phyloP scores from a whole-genome alignment of 2,888 invertebrate species.

The Auanema sp. region DNA sequence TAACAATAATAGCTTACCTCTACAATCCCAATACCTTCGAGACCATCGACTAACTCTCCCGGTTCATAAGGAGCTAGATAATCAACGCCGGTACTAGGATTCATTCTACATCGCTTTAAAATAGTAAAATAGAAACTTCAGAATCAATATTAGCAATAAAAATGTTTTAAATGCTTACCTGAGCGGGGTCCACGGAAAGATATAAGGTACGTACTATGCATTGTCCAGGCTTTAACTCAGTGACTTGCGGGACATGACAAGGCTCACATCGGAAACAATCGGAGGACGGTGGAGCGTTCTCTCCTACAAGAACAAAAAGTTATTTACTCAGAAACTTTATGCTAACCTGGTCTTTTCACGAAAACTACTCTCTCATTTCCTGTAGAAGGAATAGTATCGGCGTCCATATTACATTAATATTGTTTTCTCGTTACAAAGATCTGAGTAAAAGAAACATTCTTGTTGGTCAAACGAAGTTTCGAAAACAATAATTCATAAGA shows the following conservation, averaged over 20 bases:
- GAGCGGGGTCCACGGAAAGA: slow-evolving; percentile 37
- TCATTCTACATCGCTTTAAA: slow-evolving; percentile 65
- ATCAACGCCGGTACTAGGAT: slow-evolving; percentile 65
- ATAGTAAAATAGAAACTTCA: neutral
- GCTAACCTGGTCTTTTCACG: slow-evolving; percentile 31
- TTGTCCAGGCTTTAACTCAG: slow-evolving; percentile 29
- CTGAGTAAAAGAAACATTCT: no score
- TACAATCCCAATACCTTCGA: slow-evolving; percentile 63
- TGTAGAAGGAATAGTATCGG: neutral
- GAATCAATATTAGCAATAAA: neutral
- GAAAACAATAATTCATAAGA: no score
- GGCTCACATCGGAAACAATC: slow-evolving; percentile 29
- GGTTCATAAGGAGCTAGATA: slow-evolving; percentile 64
- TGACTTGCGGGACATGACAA: slow-evolving; percentile 22
- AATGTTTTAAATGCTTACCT: slow-evolving; percentile 17
- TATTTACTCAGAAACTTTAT: neutral
- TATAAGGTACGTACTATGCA: slow-evolving; percentile 38
- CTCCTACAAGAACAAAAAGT: slow-evolving; percentile 27
- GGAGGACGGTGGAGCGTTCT: slow-evolving; percentile 28
- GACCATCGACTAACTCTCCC: slow-evolving; percentile 63
- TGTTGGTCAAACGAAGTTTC: no score
- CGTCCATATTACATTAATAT: no score
- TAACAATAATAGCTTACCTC: slow-evolving; percentile 19
- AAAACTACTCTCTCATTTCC: slow-evolving; percentile 35
- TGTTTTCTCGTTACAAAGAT: no score